Percentiles rank a stretch among this genome's conserved stretches.
phyloP scores from a whole-genome alignment of 2,113 vertebrate species.

The Elanus axillaris region DNA sequence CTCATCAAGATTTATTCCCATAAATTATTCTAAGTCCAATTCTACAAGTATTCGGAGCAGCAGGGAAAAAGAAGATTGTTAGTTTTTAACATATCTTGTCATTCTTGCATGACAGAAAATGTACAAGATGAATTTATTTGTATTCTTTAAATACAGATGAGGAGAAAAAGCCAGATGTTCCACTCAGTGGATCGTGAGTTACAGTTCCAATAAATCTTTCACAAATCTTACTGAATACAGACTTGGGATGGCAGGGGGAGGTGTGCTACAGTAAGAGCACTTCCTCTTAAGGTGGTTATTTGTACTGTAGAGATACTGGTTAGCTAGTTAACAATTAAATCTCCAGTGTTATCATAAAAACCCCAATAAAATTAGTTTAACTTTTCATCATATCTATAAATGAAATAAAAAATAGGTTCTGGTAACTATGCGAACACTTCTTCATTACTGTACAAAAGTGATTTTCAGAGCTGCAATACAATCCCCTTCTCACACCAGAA shows the following conservation, averaged over 20 bases:
- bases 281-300: background rate
- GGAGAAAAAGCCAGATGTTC: background rate
- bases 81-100: background rate
- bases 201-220: background rate
- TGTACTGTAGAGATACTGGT: background rate
- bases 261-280: background rate
- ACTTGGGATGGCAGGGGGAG: background rate
- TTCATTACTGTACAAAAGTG: background rate
- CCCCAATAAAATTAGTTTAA: background rate
- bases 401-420: background rate
- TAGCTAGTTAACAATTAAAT: background rate
- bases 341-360: background rate
- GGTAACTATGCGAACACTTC: background rate
- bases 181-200: background rate
- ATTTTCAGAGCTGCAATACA: background rate
- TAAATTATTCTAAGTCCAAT: background rate
- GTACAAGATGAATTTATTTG: background rate
- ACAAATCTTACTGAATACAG: background rate
- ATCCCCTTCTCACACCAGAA: background rate
- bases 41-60: background rate
- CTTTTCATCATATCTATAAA: background rate
- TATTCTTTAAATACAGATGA: background rate
- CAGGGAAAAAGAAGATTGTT: background rate
- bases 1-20: background rate
- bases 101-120: background rate